A percentile compares a stretch with the other conserved stretches of the same genome.
Conservation (phyloP, 2,888 invertebrate genomes). For the Gymnocheta viridis region DNA sequence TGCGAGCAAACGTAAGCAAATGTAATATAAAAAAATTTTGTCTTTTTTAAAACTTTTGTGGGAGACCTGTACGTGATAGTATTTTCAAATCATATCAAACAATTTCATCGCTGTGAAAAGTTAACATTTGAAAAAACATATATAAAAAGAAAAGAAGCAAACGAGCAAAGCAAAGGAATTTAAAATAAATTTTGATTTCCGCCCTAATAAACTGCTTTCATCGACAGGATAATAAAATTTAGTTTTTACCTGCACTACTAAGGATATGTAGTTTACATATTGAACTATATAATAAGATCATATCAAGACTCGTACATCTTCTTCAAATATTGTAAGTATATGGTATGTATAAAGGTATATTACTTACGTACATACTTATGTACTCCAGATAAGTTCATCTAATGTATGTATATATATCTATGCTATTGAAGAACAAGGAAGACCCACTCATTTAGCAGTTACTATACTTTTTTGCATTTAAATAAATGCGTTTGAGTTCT, state of each 20-base stretch:
- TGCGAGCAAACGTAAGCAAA: neutral
- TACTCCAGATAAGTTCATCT: no score
- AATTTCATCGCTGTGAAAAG: constrained; percentile 42
- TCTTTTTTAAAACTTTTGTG: neutral
- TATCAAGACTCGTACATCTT: constrained; percentile 10
- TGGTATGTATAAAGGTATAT: neutral
- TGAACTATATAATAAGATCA: constrained; percentile 14
- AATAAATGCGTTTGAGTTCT: neutral
- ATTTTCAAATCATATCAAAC: constrained; percentile 42
- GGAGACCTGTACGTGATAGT: neutral
- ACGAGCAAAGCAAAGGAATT: constrained; percentile 34
- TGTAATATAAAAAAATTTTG: neutral
- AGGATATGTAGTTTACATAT: neutral
- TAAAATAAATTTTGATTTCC: constrained; percentile 60
- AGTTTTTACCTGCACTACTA: constrained; percentile 1
- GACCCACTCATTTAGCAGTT: no score
- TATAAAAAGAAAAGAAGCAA: constrained; percentile 1
- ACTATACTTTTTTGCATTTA: neutral
- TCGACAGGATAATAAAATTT: constrained; percentile 63
- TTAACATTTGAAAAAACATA: constrained; percentile 5
- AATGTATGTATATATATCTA: no score
- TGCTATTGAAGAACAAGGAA: no score
- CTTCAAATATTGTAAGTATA: neutral
- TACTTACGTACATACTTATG: neutral
- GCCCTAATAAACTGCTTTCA: constrained; percentile 61